A percentile compares a stretch with the other conserved stretches of the same genome.
These are phyloP conservation scores for Lanistes nyassanus DNA, from an alignment of 1,140 invertebrate genomes.

Conservation along the genomic window DNA sequence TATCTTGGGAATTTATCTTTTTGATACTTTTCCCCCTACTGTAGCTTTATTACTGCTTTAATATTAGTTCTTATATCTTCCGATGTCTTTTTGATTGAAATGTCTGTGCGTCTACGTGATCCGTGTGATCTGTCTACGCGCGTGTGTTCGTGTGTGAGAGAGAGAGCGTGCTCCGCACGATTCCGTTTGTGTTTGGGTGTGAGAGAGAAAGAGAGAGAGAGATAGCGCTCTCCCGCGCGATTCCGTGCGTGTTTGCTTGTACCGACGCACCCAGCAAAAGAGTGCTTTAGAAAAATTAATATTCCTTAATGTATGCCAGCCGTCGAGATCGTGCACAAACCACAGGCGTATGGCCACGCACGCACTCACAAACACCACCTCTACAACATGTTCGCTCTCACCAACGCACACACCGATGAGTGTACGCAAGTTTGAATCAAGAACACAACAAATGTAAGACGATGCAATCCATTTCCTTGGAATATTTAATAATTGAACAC, in stretches of 20 bases:
- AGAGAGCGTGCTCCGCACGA: background rate
- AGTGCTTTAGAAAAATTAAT: background rate
- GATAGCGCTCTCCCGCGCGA: background rate
- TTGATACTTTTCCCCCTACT: too few relatives aligned
- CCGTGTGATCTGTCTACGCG: background rate
- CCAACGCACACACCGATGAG: background rate
- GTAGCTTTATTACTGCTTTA: too few relatives aligned
- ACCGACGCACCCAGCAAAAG: background rate
- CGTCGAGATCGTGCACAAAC: too few relatives aligned
- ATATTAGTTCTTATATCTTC: too few relatives aligned
- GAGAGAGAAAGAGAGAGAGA: background rate
- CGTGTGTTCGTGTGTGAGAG: background rate
- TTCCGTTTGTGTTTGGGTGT: background rate
- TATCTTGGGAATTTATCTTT: too few relatives aligned
- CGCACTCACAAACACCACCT: background rate
- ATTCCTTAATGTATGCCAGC: background rate
- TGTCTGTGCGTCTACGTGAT: background rate
- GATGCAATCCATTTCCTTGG: too few relatives aligned
- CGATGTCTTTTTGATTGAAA: too few relatives aligned
- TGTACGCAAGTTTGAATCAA: too few relatives aligned
- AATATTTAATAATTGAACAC: too few relatives aligned
- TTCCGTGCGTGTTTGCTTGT: background rate
- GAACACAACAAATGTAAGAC: too few relatives aligned
- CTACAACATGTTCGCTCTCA: background rate
- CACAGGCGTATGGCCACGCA: background rate